Evolutionary conservation across 37 sponge, comb jelly and placozoan species (phyloP).

Genomic region (Ephydatia muelleri): DNA sequence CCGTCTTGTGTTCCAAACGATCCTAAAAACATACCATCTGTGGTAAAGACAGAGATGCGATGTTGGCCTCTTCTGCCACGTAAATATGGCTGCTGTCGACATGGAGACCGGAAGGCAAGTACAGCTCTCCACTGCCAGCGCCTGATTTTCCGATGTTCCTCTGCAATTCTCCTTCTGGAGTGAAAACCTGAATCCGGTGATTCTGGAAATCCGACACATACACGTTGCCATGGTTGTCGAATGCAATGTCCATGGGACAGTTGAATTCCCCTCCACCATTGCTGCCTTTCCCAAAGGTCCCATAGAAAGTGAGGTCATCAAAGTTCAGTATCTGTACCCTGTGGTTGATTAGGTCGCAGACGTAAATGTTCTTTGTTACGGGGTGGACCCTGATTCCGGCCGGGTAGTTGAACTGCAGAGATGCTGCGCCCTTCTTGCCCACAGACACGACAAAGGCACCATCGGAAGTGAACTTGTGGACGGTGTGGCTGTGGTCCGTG

Average conservation of each 20-base stretch:
- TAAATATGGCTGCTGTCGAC: slow-evolving; percentile 35
- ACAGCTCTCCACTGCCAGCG: slow-evolving; percentile 4
- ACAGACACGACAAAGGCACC: slow-evolving; percentile 46
- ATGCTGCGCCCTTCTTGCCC: slow-evolving; percentile 17
- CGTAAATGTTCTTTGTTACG: slow-evolving; percentile 27
- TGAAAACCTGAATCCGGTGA: slow-evolving; percentile 64
- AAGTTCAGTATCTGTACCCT: slow-evolving; percentile 51
- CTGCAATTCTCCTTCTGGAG: slow-evolving; percentile 11
- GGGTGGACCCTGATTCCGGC: slow-evolving; percentile 41
- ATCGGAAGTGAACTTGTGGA: slow-evolving; percentile 51
- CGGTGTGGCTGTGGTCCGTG: slow-evolving; percentile 15
- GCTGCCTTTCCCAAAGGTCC: slow-evolving; percentile 50
- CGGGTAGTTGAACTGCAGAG: slow-evolving; percentile 35
- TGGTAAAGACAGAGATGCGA: slow-evolving; percentile 25
- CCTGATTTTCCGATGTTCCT: slow-evolving; percentile 18
- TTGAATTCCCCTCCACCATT: slow-evolving; percentile 45
- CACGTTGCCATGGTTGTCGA: slow-evolving; percentile 49
- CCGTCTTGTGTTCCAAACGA: slow-evolving; percentile 42
- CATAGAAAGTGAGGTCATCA: slow-evolving; percentile 44
- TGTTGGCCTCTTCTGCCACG: slow-evolving; percentile 11
- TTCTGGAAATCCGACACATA: slow-evolving; percentile 54
- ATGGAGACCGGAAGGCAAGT: neutral
- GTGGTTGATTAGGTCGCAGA: slow-evolving; percentile 56
- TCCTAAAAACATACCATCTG: slow-evolving; percentile 40
- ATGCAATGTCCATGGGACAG: slow-evolving; percentile 38